Conservation (phyloP, 2,888 invertebrate species). For the Cephus spinipes region DNA sequence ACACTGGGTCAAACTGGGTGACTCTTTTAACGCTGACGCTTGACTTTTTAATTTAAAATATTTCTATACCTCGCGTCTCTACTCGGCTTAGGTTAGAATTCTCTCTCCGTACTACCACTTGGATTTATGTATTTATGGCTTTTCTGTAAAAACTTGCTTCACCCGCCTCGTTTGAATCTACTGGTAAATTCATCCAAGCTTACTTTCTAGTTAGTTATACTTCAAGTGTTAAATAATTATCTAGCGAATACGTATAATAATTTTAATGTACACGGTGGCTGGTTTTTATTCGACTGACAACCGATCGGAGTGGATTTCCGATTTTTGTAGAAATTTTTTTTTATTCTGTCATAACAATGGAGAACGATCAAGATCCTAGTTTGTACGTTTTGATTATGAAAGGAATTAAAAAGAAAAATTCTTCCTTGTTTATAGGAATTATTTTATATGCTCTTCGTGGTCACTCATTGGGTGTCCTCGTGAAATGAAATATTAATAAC, state of each 20-base stretch:
- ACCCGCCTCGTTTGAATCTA: not conserved
- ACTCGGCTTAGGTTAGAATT: not conserved
- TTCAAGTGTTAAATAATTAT: not conserved
- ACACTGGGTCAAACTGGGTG: not conserved
- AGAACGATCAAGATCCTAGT: not conserved
- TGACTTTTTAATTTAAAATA: not conserved
- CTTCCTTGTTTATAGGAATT: not conserved
- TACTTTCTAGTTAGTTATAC: not conserved
- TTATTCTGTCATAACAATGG: not conserved
- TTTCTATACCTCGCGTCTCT: not conserved
- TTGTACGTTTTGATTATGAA: not conserved
- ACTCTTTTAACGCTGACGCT: not conserved
- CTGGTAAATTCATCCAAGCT: not conserved
- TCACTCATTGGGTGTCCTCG: not conserved
- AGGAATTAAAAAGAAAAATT: not conserved
- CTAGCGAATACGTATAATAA: not conserved
- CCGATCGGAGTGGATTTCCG: too few species aligned
- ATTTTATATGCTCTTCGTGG: not conserved
- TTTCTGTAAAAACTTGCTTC: not conserved
- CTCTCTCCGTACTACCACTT: not conserved
- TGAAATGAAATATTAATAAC: not conserved
- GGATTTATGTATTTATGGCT: not conserved
- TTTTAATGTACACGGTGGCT: not conserved
- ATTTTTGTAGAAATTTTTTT: not conserved
- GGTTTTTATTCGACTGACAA: too few species aligned